phyloP scores from a whole-genome alignment of 2,113 vertebrate species.

The Prinia subflava region DNA sequence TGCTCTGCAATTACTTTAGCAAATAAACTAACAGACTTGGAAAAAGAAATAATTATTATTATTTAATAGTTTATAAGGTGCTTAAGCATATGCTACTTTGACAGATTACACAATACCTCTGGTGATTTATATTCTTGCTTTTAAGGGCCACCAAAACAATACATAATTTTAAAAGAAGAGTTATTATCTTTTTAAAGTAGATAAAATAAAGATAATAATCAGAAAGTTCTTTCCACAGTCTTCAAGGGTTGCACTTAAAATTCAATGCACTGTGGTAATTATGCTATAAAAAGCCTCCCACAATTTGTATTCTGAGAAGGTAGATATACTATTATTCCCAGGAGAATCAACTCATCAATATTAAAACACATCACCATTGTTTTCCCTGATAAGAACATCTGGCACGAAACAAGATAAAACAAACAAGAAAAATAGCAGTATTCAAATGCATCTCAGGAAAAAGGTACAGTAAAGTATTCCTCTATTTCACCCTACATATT shows the following conservation, averaged over 20 bases:
- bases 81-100: neutral
- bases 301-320: constrained; percentile 67
- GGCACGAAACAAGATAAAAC: constrained; percentile 27
- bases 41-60: constrained; percentile 6
- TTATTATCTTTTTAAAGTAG: neutral
- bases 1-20: neutral
- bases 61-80: neutral
- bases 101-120: neutral
- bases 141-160: neutral
- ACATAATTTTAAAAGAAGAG: neutral
- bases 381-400: constrained; percentile 34
- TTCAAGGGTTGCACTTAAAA: constrained; percentile 38
- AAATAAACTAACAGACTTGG: neutral
- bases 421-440: neutral
- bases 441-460: neutral
- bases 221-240: neutral
- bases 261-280: constrained; percentile 11
- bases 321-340: constrained; percentile 56
- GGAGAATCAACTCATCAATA: constrained; percentile 74
- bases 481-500: neutral
- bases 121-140: neutral
- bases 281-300: constrained; percentile 10
- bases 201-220: neutral
- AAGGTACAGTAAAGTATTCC: neutral
- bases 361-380: constrained; percentile 65